A percentile compares a stretch with the other conserved stretches of the same genome.
Evolutionary conservation across 2,797 vertebrate genomes (phyloP).

Genomic region (Lates japonicus): DNA sequence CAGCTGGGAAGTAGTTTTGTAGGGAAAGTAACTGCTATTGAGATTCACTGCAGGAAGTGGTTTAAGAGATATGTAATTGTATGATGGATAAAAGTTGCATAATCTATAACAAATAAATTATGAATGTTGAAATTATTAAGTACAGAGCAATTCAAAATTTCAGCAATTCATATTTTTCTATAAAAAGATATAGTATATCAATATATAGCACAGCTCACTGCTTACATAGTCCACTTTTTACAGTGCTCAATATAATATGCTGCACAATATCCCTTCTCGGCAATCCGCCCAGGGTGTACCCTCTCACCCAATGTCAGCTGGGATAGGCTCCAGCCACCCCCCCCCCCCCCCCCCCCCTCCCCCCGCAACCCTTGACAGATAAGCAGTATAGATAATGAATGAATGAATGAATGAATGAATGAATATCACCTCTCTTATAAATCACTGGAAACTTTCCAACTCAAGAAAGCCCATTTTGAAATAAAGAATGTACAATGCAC

Average conservation of each 20-base stretch:
- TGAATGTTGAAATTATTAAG: neutral
- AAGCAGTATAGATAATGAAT: too few species aligned
- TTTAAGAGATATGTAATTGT: neutral
- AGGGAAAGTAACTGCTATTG: neutral
- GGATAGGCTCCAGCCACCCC: too few species aligned
- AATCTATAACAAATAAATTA: neutral
- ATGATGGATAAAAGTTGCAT: slow-evolving; percentile 4
- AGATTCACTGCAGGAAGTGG: slow-evolving; percentile 2
- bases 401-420: too few species aligned
- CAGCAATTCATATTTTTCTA: neutral
- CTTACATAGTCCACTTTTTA: neutral
- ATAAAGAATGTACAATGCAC: neutral
- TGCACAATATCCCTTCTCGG: neutral
- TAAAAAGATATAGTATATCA: neutral
- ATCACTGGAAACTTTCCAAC: neutral
- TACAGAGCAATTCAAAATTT: neutral
- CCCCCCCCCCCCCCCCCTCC: too few species aligned
- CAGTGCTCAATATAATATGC: neutral
- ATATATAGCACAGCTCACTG: neutral
- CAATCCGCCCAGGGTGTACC: too few species aligned
- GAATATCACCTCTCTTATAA: neutral
- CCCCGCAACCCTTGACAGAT: too few species aligned
- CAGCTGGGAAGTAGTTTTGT: slow-evolving; percentile 1
- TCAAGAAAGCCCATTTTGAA: neutral
- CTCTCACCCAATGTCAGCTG: too few species aligned